Conservation (phyloP, 2,888 invertebrate genomes). For the Acrocera orbiculus region DNA sequence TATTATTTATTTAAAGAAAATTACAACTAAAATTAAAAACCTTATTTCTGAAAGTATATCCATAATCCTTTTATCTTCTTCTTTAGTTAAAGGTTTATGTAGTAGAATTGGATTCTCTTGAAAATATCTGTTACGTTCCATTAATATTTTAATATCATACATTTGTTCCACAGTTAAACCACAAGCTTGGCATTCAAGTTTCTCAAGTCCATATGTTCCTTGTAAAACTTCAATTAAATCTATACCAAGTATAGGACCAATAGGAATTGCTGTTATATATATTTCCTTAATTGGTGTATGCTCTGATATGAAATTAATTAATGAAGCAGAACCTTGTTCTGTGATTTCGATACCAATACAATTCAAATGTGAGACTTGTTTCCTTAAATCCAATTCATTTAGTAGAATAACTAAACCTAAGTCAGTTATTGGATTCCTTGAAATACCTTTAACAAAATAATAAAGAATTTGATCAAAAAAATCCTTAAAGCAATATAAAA, state of each 20-base stretch:
- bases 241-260: background rate
- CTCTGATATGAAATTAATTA: background rate
- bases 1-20: background rate
- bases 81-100: background rate
- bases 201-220: background rate
- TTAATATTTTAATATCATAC: background rate
- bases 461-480: no score
- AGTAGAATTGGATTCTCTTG: background rate
- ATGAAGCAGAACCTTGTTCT: background rate
- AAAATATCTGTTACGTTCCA: conserved; percentile 2
- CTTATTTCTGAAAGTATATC: background rate
- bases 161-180: background rate
- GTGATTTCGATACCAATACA: background rate
- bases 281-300: background rate
- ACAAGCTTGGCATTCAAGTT: conserved; percentile 3
- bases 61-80: background rate
- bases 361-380: conserved; percentile 1
- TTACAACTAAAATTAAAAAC: background rate
- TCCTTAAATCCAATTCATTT: background rate
- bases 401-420: background rate
- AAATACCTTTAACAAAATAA: no score
- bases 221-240: background rate
- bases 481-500: no score
- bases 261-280: background rate
- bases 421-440: background rate